Conservation (phyloP, 2,113 vertebrate genomes). For the Oncorhynchus gorbuscha region DNA sequence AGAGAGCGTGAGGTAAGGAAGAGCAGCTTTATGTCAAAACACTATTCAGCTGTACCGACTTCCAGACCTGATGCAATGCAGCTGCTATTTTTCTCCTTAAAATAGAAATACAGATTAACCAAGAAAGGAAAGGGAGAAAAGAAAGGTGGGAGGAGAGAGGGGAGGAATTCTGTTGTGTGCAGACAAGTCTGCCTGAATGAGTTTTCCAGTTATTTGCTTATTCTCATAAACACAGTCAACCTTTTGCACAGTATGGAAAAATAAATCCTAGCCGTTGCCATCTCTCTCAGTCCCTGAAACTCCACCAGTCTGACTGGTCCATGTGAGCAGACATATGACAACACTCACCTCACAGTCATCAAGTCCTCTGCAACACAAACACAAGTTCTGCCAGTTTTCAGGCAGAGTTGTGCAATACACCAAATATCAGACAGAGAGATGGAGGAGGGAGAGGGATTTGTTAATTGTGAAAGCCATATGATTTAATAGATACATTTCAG, state of each 20-base stretch:
- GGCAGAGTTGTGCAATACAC: not conserved
- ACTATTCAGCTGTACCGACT: conserved; percentile 66
- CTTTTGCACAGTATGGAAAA: conserved; percentile 31
- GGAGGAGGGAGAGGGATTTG: not conserved
- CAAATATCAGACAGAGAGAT: not conserved
- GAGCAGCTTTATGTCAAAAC: conserved; percentile 59
- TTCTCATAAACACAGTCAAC: conserved; percentile 42
- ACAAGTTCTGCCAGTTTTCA: not conserved
- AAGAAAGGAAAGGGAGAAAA: conserved; percentile 37
- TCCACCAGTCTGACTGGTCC: not conserved
- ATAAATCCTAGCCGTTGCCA: conserved; percentile 29
- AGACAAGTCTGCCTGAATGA: conserved; percentile 51
- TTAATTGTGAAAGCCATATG: not conserved
- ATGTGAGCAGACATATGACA: not conserved
- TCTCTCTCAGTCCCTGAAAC: conserved; percentile 3
- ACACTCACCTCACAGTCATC: not conserved
- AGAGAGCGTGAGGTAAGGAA: conserved; percentile 12
- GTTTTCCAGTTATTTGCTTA: conserved; percentile 57
- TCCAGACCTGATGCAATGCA: conserved; percentile 75
- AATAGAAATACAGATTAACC: conserved; percentile 48
- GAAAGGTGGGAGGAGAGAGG: conserved; percentile 43
- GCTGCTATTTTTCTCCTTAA: conserved; percentile 57
- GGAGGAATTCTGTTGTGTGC: conserved; percentile 56
- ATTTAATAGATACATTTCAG: not conserved
- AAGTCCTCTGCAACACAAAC: not conserved